These are phyloP conservation scores for Lagopus muta DNA, from an alignment of 2,113 vertebrate genomes.

Conservation along the genomic window DNA sequence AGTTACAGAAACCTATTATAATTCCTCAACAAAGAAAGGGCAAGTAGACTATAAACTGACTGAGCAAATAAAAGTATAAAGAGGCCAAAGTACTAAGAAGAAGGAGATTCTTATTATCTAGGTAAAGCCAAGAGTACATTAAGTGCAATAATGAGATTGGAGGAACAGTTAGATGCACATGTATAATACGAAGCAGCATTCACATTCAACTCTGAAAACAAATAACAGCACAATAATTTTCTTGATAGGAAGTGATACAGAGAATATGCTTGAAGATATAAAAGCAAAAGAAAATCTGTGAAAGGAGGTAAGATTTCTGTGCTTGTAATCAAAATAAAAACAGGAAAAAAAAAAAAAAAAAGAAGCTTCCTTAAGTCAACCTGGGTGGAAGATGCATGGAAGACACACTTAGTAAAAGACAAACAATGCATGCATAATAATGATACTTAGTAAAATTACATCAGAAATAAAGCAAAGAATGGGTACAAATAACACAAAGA, in stretches of 20 bases:
- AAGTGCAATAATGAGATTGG: conserved; percentile 25
- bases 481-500: neutral
- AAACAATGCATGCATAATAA: neutral
- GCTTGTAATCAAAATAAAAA: neutral
- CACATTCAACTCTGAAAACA: neutral
- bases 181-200: neutral
- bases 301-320: neutral
- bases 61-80: conserved; percentile 52
- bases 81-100: conserved; percentile 17
- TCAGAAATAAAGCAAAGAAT: neutral
- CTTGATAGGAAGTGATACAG: neutral
- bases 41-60: conserved; percentile 52
- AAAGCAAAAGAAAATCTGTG: neutral
- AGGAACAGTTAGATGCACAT: neutral
- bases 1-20: conserved; percentile 38
- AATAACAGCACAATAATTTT: neutral
- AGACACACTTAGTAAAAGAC: conserved; percentile 7
- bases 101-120: conserved; percentile 55
- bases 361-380: neutral
- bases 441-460: neutral
- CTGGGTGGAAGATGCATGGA: neutral
- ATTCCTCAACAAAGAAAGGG: conserved; percentile 47
- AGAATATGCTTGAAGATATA: neutral
- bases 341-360: neutral
- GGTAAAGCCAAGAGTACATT: conserved; percentile 20